These are phyloP conservation scores for Saccopteryx leptura DNA, from an alignment of 2,113 vertebrate genomes.

Conservation along the genomic window DNA sequence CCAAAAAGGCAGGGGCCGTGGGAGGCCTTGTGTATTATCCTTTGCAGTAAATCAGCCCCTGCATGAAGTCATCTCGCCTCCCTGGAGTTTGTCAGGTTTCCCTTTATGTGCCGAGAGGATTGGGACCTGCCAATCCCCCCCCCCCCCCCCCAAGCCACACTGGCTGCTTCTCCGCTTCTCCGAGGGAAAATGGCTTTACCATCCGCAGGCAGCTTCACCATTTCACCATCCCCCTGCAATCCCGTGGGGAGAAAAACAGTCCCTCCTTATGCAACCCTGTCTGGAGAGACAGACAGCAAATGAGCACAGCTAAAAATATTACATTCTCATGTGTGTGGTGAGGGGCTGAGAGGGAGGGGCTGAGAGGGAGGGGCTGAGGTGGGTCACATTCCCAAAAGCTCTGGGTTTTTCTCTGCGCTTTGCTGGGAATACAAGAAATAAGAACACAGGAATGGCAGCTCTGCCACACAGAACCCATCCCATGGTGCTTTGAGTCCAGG, in stretches of 20 bases:
- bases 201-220: not conserved
- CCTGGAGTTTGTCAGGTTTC: not conserved
- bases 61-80: not conserved
- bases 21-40: not conserved
- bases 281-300: constrained; percentile 72
- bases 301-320: constrained; percentile 69
- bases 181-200: constrained; percentile 80
- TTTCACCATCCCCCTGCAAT: not conserved
- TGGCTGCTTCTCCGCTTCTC: constrained; percentile 52
- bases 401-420: constrained; percentile 33
- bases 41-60: not conserved
- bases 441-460: not conserved
- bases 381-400: constrained; percentile 59
- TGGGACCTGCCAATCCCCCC: constrained; percentile 55
- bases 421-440: constrained; percentile 37
- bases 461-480: not conserved
- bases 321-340: not conserved
- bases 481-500: not conserved
- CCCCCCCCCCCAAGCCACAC: constrained; percentile 1
- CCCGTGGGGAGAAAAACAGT: not conserved
- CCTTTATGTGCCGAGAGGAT: constrained; percentile 33
- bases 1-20: not conserved
- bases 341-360: not conserved
- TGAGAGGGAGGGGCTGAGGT: constrained; percentile 47
- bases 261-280: constrained; percentile 72